A percentile compares a stretch with the other conserved stretches of the same genome.
Evolutionary conservation across 2,888 invertebrate species (phyloP).

Genomic region (Cantharis rufa): DNA sequence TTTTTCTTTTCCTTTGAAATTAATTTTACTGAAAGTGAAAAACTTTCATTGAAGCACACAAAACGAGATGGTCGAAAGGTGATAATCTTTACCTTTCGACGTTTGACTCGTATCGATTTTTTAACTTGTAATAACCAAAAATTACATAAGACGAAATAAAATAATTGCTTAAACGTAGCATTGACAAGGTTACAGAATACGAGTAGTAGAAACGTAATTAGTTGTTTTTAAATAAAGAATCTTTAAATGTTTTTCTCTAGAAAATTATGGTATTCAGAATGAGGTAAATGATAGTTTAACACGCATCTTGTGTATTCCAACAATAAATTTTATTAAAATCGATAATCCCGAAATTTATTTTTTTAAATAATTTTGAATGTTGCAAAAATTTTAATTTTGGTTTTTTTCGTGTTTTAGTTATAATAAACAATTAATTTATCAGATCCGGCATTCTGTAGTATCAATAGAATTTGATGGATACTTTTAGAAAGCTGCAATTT

Average conservation of each 20-base stretch:
- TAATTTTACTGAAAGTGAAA: background rate
- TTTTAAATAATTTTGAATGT: no score
- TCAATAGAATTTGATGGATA: background rate
- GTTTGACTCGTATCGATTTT: background rate
- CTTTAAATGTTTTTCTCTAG: background rate
- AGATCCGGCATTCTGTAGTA: background rate
- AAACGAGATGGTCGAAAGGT: background rate
- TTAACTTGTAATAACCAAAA: background rate
- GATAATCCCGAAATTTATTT: background rate
- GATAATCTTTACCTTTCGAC: background rate
- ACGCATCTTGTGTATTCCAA: background rate
- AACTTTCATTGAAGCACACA: background rate
- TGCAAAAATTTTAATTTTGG: background rate
- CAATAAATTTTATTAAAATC: background rate
- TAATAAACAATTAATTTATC: background rate
- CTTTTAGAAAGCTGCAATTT: background rate
- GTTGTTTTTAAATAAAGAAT: background rate
- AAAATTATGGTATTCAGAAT: background rate
- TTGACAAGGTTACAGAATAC: background rate
- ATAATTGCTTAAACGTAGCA: background rate
- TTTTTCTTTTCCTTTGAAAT: background rate
- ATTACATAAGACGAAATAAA: background rate
- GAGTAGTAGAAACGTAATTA: no score
- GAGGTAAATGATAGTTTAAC: slow-evolving; percentile 1
- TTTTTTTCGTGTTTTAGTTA: background rate